These are phyloP conservation scores for Mechanitis messenoides DNA, from an alignment of 2,888 invertebrate species.

Conservation along the genomic window DNA sequence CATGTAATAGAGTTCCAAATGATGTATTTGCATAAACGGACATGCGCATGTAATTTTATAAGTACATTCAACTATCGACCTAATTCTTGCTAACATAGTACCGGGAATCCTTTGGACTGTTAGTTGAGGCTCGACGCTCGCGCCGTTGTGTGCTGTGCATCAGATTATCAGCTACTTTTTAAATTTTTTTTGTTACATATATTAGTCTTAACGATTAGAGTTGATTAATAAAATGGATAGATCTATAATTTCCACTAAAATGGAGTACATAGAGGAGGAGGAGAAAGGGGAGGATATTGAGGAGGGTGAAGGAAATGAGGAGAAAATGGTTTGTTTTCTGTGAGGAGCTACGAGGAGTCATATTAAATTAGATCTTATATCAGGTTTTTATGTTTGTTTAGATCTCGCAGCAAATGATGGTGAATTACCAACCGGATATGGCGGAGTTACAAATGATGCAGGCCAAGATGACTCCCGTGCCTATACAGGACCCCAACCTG, in stretches of 20 bases:
- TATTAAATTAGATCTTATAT: neutral
- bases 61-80: slow-evolving; percentile 6
- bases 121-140: neutral
- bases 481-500: slow-evolving; percentile 48
- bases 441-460: slow-evolving; percentile 38
- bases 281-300: neutral
- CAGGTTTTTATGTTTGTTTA: neutral
- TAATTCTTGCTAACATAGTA: neutral
- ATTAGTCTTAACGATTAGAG: too few species aligned
- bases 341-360: too few species aligned
- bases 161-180: too few species aligned
- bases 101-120: neutral
- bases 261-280: neutral
- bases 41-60: neutral
- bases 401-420: slow-evolving; percentile 39
- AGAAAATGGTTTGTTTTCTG: too few species aligned
- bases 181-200: too few species aligned
- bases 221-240: too few species aligned
- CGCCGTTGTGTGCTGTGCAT: too few species aligned
- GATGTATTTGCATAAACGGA: too few species aligned
- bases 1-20: neutral
- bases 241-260: neutral
- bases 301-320: neutral
- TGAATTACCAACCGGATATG: slow-evolving; percentile 39
- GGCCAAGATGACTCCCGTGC: slow-evolving; percentile 41